These are phyloP conservation scores for Danaus plexippus DNA, from an alignment of 1,140 invertebrate genomes.

Conservation along the genomic window DNA sequence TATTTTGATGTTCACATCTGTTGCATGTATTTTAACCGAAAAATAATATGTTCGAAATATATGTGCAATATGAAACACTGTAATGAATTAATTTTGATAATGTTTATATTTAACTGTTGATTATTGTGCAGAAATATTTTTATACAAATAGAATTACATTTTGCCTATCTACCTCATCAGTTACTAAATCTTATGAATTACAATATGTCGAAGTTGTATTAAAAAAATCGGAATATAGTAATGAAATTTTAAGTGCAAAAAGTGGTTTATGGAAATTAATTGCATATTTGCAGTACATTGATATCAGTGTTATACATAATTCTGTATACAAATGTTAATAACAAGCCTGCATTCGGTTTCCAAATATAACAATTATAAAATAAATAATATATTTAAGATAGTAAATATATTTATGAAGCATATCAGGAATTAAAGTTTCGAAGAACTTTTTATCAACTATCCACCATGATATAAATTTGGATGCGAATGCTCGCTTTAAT, in stretches of 20 bases:
- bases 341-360: slow-evolving; percentile 4
- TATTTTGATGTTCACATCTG: slow-evolving; percentile 30
- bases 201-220: slow-evolving; percentile 23
- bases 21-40: slow-evolving; percentile 25
- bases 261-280: background rate
- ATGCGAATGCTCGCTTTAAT: slow-evolving; percentile 8
- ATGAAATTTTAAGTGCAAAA: slow-evolving; percentile 5
- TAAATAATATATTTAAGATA: no score
- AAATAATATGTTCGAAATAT: slow-evolving; percentile 33
- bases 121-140: slow-evolving; percentile 70
- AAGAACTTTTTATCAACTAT: background rate
- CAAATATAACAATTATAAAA: slow-evolving; percentile 1
- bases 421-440: no score
- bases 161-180: slow-evolving; percentile 62
- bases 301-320: slow-evolving; percentile 1
- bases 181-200: slow-evolving; percentile 32
- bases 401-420: no score
- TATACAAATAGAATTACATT: slow-evolving; percentile 62
- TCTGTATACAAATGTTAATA: slow-evolving; percentile 7
- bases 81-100: slow-evolving; percentile 65
- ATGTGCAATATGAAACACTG: slow-evolving; percentile 59
- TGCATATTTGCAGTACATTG: slow-evolving; percentile 5
- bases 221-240: slow-evolving; percentile 12
- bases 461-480: background rate
- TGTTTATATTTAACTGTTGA: slow-evolving; percentile 68